Evolutionary conservation across 2,113 vertebrate genomes (phyloP), one percentile per base, ranked within the genome.

Genomic region (Echinops telfairi): DNA sequence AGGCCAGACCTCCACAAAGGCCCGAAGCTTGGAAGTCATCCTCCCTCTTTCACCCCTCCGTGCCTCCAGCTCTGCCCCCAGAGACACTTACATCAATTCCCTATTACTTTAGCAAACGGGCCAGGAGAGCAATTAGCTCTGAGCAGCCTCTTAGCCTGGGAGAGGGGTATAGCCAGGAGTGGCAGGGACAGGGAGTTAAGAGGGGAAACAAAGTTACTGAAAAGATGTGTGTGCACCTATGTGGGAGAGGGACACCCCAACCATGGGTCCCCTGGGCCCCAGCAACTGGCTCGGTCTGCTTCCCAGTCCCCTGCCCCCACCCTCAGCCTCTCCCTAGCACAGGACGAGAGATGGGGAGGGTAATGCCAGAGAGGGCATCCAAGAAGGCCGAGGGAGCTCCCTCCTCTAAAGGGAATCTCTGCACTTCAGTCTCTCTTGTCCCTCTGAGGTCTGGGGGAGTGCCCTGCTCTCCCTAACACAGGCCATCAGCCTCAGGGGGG

Each of bases 61-160:
- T 78, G 53, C 89, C 11, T 53, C 47, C 53, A 0, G 57, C 75
- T 89, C 88, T 86, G 88, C 70, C 93, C 92, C 90, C 29, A 94
- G 95, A 95, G 96, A 81, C 92, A 92, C 91, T 96, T 80, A 95
- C 89, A 96, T 93, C 95, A 97, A 94, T 96, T 95, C 91, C 77
- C 93, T 97, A 94, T 97, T 95, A 96, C 96, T 97, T 97, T 96
- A 96, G 95, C 96, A 92, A 93, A 86, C 77, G 92, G 47, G 97
- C 83, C 81, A 1, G 17, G 66, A 95, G 96, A 95, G 95, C 97
- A 95, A 96, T 97, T 95, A 95, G 94, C 85, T 94, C 58, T 19
- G 76, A 90, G 95, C 43, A 94, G 94, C 95, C 93, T 92, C 93
- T 95, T 88, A 95, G 93, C 94, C 93, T 73, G 70, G 75, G 78